A percentile compares a stretch with the other conserved stretches of the same genome.
These are phyloP conservation scores for Corella eumyota DNA, from an alignment of 23 tunicate genomes.

Conservation along the genomic window DNA sequence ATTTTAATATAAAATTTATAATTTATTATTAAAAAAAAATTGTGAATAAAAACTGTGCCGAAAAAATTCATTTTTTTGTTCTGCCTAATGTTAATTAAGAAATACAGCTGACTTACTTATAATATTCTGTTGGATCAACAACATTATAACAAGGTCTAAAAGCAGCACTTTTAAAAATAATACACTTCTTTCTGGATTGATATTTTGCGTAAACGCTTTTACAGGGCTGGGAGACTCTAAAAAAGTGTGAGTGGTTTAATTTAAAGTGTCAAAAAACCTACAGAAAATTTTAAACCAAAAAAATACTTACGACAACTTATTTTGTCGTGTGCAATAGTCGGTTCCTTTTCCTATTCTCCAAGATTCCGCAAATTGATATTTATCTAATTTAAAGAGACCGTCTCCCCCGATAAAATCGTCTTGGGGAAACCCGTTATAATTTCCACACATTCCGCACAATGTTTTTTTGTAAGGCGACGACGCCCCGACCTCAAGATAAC, in stretches of 20 bases:
- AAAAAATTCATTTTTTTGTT: too few species aligned
- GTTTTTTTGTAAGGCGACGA: constrained; percentile 14
- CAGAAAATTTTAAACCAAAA: not conserved
- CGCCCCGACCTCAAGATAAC: constrained; percentile 67
- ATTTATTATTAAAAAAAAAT: not conserved
- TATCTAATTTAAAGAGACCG: constrained; percentile 48
- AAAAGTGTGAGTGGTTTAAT: too few species aligned
- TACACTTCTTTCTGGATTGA: constrained; percentile 29
- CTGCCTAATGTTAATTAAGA: too few species aligned
- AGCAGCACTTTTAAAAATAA: constrained; percentile 28
- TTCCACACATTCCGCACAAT: constrained; percentile 86
- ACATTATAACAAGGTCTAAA: constrained; percentile 36
- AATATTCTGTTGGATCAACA: constrained; percentile 61
- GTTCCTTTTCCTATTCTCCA: constrained; percentile 32
- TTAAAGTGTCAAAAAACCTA: not conserved
- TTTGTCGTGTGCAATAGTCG: constrained; percentile 15
- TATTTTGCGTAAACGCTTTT: constrained; percentile 18
- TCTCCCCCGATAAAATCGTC: constrained; percentile 89
- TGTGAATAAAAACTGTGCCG: too few species aligned
- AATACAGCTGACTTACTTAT: constrained; percentile 23
- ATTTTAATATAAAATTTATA: not conserved
- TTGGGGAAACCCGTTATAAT: constrained; percentile 68
- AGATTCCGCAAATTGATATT: constrained; percentile 57
- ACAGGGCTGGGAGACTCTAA: constrained; percentile 59
- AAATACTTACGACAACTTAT: not conserved